phyloP scores from a whole-genome alignment of 2,797 vertebrate species.

The Schizopygopsis pylzovi region DNA sequence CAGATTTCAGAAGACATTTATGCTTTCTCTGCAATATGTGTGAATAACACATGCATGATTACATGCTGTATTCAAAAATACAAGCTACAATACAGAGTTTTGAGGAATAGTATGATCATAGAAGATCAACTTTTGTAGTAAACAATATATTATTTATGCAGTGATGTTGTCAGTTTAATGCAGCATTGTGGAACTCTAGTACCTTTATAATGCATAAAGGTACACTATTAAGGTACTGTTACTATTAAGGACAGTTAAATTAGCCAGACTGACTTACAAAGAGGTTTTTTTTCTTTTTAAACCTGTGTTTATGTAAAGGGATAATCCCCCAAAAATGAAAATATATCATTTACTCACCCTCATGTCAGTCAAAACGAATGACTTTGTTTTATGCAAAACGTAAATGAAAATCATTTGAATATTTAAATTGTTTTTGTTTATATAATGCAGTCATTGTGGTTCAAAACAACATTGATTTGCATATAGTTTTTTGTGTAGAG shows the following conservation, averaged over 20 bases:
- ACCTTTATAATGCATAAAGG: neutral
- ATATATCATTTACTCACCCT: neutral
- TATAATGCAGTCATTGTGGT: neutral
- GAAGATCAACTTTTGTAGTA: neutral
- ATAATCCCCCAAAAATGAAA: neutral
- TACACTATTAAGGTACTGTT: neutral
- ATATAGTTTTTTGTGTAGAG: neutral
- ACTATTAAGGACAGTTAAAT: neutral
- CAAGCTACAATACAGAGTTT: neutral
- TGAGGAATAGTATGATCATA: neutral
- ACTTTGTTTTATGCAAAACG: neutral
- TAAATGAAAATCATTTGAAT: too few relatives aligned
- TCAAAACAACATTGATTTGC: neutral
- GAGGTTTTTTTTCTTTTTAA: neutral
- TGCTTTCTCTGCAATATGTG: slow-evolving; percentile 9
- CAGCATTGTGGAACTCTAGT: neutral
- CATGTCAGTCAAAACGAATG: neutral
- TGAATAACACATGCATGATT: neutral
- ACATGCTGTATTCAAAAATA: neutral
- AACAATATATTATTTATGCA: neutral
- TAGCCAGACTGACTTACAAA: neutral
- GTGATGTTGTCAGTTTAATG: neutral
- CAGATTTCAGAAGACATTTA: neutral
- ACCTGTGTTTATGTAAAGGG: neutral
- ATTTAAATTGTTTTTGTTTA: too few relatives aligned